Evolutionary conservation across 1,140 invertebrate species (phyloP).

Genomic region (Habropoda laboriosa): DNA sequence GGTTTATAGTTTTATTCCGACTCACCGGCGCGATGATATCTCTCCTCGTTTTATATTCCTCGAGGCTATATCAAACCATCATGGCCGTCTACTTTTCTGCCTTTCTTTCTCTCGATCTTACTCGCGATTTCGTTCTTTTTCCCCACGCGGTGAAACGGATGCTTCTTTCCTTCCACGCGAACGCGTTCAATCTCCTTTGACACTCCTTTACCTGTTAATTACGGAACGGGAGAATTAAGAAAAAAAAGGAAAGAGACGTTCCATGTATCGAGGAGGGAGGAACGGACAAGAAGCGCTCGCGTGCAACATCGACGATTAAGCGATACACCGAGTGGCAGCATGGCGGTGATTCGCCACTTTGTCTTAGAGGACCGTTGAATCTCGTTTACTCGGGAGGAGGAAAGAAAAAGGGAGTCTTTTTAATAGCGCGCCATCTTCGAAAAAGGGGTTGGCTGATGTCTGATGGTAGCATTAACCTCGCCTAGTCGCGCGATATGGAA

Average conservation of each 20-base stretch:
- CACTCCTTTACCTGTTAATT: background rate
- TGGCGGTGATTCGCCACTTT: background rate
- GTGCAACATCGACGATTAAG: conserved; percentile 19
- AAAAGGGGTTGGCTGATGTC: conserved; percentile 48
- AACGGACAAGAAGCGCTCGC: background rate
- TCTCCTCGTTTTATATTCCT: conserved; percentile 73
- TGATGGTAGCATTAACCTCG: conserved; percentile 70
- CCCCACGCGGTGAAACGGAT: conserved; percentile 7
- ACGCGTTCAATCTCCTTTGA: background rate
- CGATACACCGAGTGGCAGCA: conserved; percentile 32
- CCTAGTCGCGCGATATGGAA: conserved; percentile 78
- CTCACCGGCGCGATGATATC: conserved; percentile 74
- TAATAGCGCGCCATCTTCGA: conserved; percentile 51
- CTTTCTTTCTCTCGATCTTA: conserved; percentile 40
- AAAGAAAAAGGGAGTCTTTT: conserved; percentile 27
- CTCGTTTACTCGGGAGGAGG: background rate
- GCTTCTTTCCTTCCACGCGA: conserved; percentile 10
- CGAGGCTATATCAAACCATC: conserved; percentile 67
- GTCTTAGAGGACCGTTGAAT: too few relatives aligned
- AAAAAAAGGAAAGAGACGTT: too few relatives aligned
- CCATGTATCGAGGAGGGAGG: background rate
- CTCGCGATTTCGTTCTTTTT: conserved; percentile 22
- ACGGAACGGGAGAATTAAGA: background rate
- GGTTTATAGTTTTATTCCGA: conserved; percentile 78
- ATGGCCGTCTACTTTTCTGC: conserved; percentile 54